Evolutionary conservation across 2,113 vertebrate species (phyloP).

Genomic region (Onychostoma macrolepis): DNA sequence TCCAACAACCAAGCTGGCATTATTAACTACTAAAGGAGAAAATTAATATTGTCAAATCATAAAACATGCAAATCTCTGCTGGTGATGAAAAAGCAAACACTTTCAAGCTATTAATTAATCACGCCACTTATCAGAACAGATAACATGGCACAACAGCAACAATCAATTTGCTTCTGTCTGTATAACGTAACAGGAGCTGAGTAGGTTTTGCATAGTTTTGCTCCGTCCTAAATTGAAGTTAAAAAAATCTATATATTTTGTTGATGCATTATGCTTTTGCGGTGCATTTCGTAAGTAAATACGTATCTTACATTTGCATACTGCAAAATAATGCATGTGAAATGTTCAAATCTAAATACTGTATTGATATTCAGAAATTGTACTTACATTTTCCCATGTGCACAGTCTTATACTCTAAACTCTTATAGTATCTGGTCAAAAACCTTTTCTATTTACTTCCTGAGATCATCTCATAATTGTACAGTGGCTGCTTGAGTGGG

Average conservation of each 20-base stretch:
- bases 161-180: not conserved
- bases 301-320: not conserved
- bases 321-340: not conserved
- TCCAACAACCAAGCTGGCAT: not conserved
- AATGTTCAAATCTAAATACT: not conserved
- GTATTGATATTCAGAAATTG: not conserved
- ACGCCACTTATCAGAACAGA: not conserved
- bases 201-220: not conserved
- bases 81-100: not conserved
- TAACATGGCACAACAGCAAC: not conserved
- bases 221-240: not conserved
- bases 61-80: not conserved
- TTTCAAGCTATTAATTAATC: not conserved
- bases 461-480: slow-evolving; percentile 30
- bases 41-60: not conserved
- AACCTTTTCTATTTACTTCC: not conserved
- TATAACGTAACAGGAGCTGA: not conserved
- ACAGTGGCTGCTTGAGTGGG: slow-evolving; percentile 55
- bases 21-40: not conserved
- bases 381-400: slow-evolving; percentile 82
- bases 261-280: not conserved
- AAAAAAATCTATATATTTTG: not conserved
- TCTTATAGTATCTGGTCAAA: not conserved
- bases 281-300: not conserved
- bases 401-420: slow-evolving; percentile 56